Conservation (phyloP, 2,113 vertebrate species). For the Herpetotheres cachinnans region DNA sequence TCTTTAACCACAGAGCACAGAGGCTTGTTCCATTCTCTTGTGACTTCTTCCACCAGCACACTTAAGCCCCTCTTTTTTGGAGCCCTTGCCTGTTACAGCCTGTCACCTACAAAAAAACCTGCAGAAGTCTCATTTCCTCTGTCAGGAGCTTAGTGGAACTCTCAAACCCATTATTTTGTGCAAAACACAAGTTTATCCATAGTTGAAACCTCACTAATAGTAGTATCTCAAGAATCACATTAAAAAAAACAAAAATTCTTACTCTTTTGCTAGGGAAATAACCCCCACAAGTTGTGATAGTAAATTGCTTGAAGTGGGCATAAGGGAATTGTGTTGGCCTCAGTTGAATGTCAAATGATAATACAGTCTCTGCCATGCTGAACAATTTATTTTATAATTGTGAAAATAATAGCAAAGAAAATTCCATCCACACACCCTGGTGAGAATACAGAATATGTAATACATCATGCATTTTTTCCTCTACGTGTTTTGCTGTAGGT, state of each 20-base stretch:
- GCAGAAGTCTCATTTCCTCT: background rate
- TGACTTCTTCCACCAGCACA: background rate
- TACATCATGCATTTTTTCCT: background rate
- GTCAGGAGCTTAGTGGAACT: background rate
- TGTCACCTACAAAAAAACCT: background rate
- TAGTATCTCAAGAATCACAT: background rate
- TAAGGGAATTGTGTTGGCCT: background rate
- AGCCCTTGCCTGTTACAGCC: background rate
- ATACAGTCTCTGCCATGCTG: background rate
- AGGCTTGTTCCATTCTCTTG: background rate
- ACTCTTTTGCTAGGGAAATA: background rate
- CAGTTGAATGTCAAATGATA: background rate
- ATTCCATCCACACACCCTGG: fast-evolving
- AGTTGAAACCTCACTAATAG: background rate
- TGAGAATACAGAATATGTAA: background rate
- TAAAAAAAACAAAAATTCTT: background rate
- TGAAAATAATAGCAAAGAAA: background rate
- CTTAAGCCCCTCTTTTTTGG: background rate
- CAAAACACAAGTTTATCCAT: background rate
- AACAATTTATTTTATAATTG: background rate
- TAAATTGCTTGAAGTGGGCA: background rate
- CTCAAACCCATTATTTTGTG: background rate
- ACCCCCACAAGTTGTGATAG: background rate
- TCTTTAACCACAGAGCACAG: background rate
- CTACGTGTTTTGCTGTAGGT: background rate